phyloP scores from a whole-genome alignment of 1,140 invertebrate genomes.

The Schmidtea mediterranea region DNA sequence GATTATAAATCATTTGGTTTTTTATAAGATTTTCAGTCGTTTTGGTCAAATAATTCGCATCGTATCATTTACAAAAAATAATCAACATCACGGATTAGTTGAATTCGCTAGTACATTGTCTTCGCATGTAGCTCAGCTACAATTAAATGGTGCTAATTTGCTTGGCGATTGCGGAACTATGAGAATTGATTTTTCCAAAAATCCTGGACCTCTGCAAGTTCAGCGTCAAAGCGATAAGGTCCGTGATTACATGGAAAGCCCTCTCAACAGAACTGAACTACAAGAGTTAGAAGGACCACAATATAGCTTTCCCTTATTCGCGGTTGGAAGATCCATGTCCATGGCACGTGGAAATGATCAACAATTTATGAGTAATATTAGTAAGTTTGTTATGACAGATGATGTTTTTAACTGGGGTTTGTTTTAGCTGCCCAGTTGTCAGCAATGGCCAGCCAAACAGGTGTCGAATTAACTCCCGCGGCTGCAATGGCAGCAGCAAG shows the following conservation, averaged over 20 bases:
- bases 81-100: not conserved
- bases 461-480: too few species aligned
- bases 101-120: not conserved
- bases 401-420: too few species aligned
- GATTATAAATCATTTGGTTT: not conserved
- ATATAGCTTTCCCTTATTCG: too few species aligned
- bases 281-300: too few species aligned
- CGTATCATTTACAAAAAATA: conserved; percentile 3
- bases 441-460: too few species aligned
- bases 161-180: not conserved
- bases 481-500: too few species aligned
- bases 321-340: too few species aligned
- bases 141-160: conserved; percentile 3
- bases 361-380: too few species aligned
- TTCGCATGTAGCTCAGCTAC: not conserved
- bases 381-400: too few species aligned
- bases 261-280: not conserved
- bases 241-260: not conserved
- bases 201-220: not conserved
- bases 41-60: conserved; percentile 1
- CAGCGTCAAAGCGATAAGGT: not conserved
- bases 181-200: conserved; percentile 4
- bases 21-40: not conserved
- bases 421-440: too few species aligned
- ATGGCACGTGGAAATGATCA: too few species aligned